Conservation (phyloP, 2,113 vertebrate species). For the Chlorodrepanis virens region DNA sequence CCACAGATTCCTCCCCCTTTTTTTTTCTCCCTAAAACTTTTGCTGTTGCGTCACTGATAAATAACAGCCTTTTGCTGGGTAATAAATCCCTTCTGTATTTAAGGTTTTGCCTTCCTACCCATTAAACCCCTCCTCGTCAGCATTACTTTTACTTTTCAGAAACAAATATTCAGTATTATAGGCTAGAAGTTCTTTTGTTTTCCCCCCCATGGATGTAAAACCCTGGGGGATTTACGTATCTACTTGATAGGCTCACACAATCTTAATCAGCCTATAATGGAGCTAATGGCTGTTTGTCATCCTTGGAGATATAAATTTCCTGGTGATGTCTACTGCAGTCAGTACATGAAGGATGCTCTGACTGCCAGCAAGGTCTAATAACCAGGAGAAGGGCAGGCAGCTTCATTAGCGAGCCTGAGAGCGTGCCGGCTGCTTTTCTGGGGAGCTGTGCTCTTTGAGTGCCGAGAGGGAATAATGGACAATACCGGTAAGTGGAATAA, state of each 20-base stretch:
- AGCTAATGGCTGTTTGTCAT: slow-evolving; percentile 87
- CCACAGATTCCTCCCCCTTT: neutral
- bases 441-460: slow-evolving; percentile 50
- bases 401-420: slow-evolving; percentile 55
- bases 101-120: slow-evolving; percentile 18
- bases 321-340: slow-evolving; percentile 81
- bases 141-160: slow-evolving; percentile 28
- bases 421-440: slow-evolving; percentile 29
- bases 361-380: slow-evolving; percentile 77
- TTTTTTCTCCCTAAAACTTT: slow-evolving; percentile 43
- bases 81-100: slow-evolving; percentile 35
- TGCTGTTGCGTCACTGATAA: slow-evolving; percentile 17
- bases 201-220: slow-evolving; percentile 69
- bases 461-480: slow-evolving; percentile 71
- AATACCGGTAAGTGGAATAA: slow-evolving; percentile 76
- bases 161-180: slow-evolving; percentile 30
- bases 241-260: slow-evolving; percentile 78
- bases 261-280: slow-evolving; percentile 83
- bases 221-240: slow-evolving; percentile 72
- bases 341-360: slow-evolving; percentile 72
- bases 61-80: slow-evolving; percentile 4
- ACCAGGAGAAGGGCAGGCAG: slow-evolving; percentile 72
- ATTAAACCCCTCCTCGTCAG: slow-evolving; percentile 23
- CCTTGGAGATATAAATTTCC: slow-evolving; percentile 85
- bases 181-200: slow-evolving; percentile 57